Conservation (phyloP, 2,888 invertebrate genomes). For the Eupithecia abbreviata region DNA sequence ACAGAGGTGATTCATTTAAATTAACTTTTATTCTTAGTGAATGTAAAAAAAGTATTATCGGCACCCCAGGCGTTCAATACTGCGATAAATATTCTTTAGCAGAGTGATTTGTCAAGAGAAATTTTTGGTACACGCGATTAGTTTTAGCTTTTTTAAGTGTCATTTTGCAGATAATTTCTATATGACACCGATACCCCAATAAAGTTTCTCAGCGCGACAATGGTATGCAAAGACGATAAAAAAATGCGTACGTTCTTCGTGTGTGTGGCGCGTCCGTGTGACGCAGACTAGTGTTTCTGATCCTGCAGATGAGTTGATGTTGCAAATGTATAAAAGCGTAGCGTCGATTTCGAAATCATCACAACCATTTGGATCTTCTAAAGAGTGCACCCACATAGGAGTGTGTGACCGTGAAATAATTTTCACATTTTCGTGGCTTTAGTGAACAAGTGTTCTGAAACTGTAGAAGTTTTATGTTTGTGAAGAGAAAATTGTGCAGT, state of each 20-base stretch:
- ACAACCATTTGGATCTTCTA: slow-evolving; percentile 79
- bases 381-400: slow-evolving; percentile 71
- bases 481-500: slow-evolving; percentile 53
- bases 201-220: slow-evolving; percentile 66
- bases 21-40: slow-evolving; percentile 44
- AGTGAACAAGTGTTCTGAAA: slow-evolving; percentile 59
- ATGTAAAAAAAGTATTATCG: slow-evolving; percentile 31
- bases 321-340: slow-evolving; percentile 82
- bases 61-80: slow-evolving; percentile 33
- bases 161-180: slow-evolving; percentile 55
- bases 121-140: slow-evolving; percentile 51
- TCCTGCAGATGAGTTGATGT: slow-evolving; percentile 75
- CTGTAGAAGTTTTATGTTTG: slow-evolving; percentile 51
- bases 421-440: slow-evolving; percentile 67
- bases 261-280: slow-evolving; percentile 59
- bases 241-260: slow-evolving; percentile 63
- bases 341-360: slow-evolving; percentile 82
- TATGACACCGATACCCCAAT: slow-evolving; percentile 72
- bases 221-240: slow-evolving; percentile 69
- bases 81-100: slow-evolving; percentile 44
- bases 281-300: slow-evolving; percentile 57
- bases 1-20: slow-evolving; percentile 54
- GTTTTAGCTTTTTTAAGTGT: slow-evolving; percentile 53
- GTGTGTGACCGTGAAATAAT: slow-evolving; percentile 69
- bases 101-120: slow-evolving; percentile 48